Base-by-base conservation (phyloP, 2,113 vertebrate species). In the Brachyhypopomus occidentalis region DNA sequence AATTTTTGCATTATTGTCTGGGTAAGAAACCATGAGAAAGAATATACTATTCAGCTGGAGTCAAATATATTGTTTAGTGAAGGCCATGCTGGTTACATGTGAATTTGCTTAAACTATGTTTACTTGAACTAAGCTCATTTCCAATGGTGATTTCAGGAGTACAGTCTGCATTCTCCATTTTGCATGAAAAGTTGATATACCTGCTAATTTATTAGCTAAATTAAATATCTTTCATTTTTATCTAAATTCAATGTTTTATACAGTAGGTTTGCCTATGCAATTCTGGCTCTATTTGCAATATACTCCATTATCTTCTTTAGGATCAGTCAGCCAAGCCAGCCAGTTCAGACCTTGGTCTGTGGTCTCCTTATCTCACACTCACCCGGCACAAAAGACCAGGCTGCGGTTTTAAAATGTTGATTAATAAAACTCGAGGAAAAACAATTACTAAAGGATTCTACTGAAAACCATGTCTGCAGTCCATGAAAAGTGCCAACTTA, bases 1-100 rank as follows among this genome's bases (percentile, higher is more conserved):
- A 30, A 12, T 41, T 25, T 2, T 36, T 81, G 7, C 64, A 75
- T 58, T 41, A 81, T 66, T 8, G 30, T 64, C 75, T 17, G 56
- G 45, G 12, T 25, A 55, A n/a, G 12, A 59, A 73, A 58, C 19
- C 9, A 67, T 38, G 60, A 66, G 23, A 74, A 14, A 73, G 56
- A 27, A 69, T n/a, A 41, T 78, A 58, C 38, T 41, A 63, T 64
- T 52, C 11, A 52, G 9, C 12, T 52, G 17, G 45, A 67, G 45
- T 67, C 0, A 22, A 23, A 36, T 55, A 72, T 41, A 81, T 27
- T 59, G 45, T 59, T 75, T 30, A 74, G 30, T 16, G 41, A 59
- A n/a, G 27, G 27, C 19, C 20, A 12, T 22, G 66, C 19, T 70
- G 66, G 66, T 11, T 69, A 20, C 6, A 19, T 19, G 1, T 41